Conservation (phyloP, 2,797 vertebrate genomes). For the Pangasius mekongensis region DNA sequence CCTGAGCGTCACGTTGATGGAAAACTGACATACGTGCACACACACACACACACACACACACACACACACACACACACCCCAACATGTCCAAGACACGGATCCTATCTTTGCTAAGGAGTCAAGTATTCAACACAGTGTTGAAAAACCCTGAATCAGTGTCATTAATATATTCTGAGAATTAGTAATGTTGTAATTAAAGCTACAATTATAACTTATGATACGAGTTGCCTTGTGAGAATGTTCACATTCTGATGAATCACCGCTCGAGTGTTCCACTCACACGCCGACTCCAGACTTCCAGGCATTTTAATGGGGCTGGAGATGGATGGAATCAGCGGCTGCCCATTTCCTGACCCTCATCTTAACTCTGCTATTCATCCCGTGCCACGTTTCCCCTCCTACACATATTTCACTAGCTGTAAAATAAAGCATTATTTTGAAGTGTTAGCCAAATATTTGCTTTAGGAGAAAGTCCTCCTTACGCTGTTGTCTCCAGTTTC, state of each 20-base stretch:
- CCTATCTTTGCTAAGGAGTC: neutral
- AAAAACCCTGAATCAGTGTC: neutral
- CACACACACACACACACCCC: no score
- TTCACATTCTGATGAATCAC: slow-evolving; percentile 4
- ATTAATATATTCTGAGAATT: neutral
- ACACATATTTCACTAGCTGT: neutral
- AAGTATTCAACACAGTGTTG: neutral
- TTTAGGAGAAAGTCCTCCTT: slow-evolving; percentile 17
- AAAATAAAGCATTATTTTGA: slow-evolving; percentile 4
- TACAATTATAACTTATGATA: neutral
- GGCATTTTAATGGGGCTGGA: slow-evolving; percentile 28
- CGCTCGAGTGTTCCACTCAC: neutral
- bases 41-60: neutral
- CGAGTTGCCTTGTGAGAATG: neutral
- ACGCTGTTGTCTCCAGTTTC: neutral
- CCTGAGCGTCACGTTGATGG: neutral
- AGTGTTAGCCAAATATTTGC: slow-evolving; percentile 34
- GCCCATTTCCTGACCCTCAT: slow-evolving; percentile 23
- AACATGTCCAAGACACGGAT: neutral
- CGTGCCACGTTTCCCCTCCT: neutral
- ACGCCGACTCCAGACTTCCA: neutral
- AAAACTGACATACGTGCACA: neutral
- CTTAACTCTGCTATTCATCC: slow-evolving; percentile 30
- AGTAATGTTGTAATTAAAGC: neutral
- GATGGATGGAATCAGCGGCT: slow-evolving; percentile 24